phyloP scores from a whole-genome alignment of 2,888 invertebrate species.

The Tinea semifulvella region DNA sequence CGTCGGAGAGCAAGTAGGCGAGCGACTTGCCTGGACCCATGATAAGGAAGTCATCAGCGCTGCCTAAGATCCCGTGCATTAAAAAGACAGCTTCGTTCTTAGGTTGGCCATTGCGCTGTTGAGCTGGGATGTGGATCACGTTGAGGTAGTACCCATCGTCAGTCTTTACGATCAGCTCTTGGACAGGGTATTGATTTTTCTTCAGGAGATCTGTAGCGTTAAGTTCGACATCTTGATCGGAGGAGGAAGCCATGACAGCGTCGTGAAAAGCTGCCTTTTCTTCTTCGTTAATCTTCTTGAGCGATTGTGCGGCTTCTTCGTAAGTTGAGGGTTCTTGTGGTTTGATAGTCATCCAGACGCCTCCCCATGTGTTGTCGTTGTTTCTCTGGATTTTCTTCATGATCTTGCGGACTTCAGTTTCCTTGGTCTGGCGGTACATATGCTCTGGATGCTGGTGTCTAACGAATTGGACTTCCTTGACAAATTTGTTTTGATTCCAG shows the following conservation, averaged over 20 bases:
- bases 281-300: constrained; percentile 33
- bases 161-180: constrained; percentile 45
- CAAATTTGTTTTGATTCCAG: not conserved
- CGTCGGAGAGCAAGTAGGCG: constrained; percentile 43
- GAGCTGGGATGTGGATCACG: constrained; percentile 47
- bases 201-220: constrained; percentile 42
- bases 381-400: constrained; percentile 2
- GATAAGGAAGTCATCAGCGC: constrained; percentile 74
- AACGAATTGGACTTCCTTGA: not conserved
- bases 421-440: not conserved
- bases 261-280: constrained; percentile 30
- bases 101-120: constrained; percentile 22
- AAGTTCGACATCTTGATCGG: constrained; percentile 28
- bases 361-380: constrained; percentile 1
- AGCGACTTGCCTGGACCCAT: constrained; percentile 66
- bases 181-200: constrained; percentile 41
- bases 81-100: constrained; percentile 57
- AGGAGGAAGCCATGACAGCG: constrained; percentile 25
- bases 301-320: constrained; percentile 37
- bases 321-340: not conserved
- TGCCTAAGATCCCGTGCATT: constrained; percentile 73
- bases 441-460: not conserved
- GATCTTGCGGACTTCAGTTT: constrained; percentile 1
- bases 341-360: not conserved
- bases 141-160: constrained; percentile 55